A percentile compares a stretch with the other conserved stretches of the same genome.
Conservation (phyloP, 2,888 invertebrate genomes). For the Trichogramma dendrolimi region DNA sequence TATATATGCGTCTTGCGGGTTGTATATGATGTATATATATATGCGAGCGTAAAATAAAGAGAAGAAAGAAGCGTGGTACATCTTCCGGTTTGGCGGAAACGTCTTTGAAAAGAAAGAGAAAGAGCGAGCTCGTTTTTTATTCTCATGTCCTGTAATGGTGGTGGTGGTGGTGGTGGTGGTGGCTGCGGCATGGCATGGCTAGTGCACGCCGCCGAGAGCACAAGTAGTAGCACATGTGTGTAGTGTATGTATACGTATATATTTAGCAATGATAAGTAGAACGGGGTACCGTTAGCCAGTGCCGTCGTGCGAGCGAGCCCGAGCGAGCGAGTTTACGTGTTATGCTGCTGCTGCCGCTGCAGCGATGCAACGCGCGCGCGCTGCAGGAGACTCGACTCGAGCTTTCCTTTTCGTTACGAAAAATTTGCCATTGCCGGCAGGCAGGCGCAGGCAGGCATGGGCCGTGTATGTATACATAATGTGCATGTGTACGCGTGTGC, state of each 20-base stretch:
- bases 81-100: background rate
- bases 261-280: slow-evolving; percentile 40
- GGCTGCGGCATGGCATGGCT: too few relatives aligned
- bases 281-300: slow-evolving; percentile 50
- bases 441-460: background rate
- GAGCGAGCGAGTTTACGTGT: background rate
- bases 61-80: slow-evolving; percentile 16
- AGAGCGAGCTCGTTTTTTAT: slow-evolving; percentile 8
- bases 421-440: slow-evolving; percentile 35
- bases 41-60: slow-evolving; percentile 1
- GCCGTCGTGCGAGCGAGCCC: slow-evolving; percentile 36
- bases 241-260: too few relatives aligned
- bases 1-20: too few relatives aligned
- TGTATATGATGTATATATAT: too few relatives aligned
- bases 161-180: too few relatives aligned
- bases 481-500: too few relatives aligned
- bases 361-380: slow-evolving; percentile 12
- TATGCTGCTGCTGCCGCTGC: background rate
- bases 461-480: background rate
- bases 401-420: slow-evolving; percentile 54
- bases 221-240: too few relatives aligned
- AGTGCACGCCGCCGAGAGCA: too few relatives aligned
- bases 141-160: slow-evolving; percentile 3
- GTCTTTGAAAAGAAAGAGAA: background rate
- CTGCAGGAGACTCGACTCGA: slow-evolving; percentile 28